Base-by-base conservation (phyloP, 2,888 invertebrate species). In the Hydrotaea diabolus region DNA sequence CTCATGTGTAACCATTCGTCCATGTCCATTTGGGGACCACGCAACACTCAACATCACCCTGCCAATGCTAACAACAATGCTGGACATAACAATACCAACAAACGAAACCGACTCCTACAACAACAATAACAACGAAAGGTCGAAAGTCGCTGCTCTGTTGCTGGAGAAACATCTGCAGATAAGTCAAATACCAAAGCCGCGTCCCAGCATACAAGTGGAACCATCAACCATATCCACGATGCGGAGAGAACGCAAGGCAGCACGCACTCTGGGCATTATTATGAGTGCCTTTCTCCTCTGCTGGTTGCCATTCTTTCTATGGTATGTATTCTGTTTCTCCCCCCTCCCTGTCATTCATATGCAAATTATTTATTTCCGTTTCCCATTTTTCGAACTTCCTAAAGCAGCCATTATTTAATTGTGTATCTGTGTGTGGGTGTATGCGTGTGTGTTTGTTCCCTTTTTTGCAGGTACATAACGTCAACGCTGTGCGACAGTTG, bases 261-360 rank as follows among this genome's bases (percentile, higher is more conserved):
- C 98, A 1, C 95, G 98, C 90, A 98, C 98, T 13, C 94, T 98
- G 59, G 98, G 98, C 79, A 98, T 98, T 91, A 98, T 98, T 90
- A 98, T 98, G 96, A 98, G 98, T 43, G 98, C 97, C 0, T 98
- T 98, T 92, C 93, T 98, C 84, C 95, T 98, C 8, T 98, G 98
- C 92, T 98, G 98, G 98, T 94, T 98, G 86, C 98, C 98, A 5
- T 98, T 98, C 94, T 98, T 98, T 92, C 93, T 97, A 81, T 98
- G 98, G 98, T 96, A 92, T 93, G 94, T 89, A 62, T 19, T 21
- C 9, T 3, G n/a, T 17, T 17, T 71, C 71, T 76, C 66, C 73
- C n/a, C n/a, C n/a, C n/a, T n/a, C n/a, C n/a, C n/a, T n/a, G n/a
- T 23, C 43, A 39, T 55, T 66, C 36, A 23, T 77, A 31, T 77